A percentile compares a stretch with the other conserved stretches of the same genome.
These are phyloP conservation scores for Drosophila limbata DNA, from an alignment of 2,888 invertebrate genomes.

Conservation along the genomic window DNA sequence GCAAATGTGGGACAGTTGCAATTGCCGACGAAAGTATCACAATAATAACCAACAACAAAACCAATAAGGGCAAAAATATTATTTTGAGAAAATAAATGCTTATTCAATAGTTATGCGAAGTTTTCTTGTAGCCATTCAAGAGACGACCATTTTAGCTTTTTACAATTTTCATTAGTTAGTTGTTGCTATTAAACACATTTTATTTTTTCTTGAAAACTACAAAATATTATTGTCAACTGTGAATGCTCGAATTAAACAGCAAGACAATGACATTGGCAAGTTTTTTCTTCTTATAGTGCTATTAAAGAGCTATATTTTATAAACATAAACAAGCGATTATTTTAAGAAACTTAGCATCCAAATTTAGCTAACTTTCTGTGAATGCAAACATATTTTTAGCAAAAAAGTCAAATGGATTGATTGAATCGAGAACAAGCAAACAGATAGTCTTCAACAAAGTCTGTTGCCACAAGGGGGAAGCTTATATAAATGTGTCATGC, in stretches of 20 bases:
- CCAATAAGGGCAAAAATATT: conserved; percentile 29
- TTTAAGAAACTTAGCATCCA: background rate
- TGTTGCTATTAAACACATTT: conserved; percentile 28
- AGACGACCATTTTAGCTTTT: conserved; percentile 3
- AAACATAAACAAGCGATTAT: conserved; percentile 7
- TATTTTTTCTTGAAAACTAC: conserved; percentile 8
- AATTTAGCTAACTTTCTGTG: background rate
- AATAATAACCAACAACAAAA: conserved; percentile 32
- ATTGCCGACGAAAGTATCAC: conserved; percentile 62
- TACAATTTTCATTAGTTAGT: background rate
- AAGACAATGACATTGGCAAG: no score
- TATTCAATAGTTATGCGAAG: conserved; percentile 38
- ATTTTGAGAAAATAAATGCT: conserved; percentile 40
- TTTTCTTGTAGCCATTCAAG: conserved; percentile 21
- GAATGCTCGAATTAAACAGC: background rate
- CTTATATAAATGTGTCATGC: conserved; percentile 60
- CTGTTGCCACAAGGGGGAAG: background rate
- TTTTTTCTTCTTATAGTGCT: background rate
- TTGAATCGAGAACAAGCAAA: background rate
- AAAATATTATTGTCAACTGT: background rate
- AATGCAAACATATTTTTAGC: conserved; percentile 10
- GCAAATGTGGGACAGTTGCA: conserved; percentile 67
- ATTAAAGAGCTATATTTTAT: background rate
- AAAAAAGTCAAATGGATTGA: background rate
- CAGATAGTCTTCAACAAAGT: conserved; percentile 1